Percentiles rank a stretch among this genome's conserved stretches.
phyloP scores from a whole-genome alignment of 2,797 vertebrate genomes.

The Chiloscyllium punctatum region DNA sequence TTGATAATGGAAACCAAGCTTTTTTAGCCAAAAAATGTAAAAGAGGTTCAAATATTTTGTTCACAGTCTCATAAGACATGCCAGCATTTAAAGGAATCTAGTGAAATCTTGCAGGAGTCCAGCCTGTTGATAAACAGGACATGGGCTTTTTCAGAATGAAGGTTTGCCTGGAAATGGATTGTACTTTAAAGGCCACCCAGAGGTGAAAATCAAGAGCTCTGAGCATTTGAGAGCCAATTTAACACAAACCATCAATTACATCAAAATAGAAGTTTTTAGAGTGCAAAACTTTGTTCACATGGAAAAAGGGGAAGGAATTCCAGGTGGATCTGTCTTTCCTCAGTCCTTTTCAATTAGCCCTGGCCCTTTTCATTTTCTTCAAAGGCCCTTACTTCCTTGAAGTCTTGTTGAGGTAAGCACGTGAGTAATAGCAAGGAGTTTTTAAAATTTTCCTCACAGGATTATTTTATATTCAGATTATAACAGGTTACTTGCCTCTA shows the following conservation, averaged over 20 bases:
- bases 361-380: background rate
- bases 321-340: background rate
- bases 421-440: background rate
- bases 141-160: background rate
- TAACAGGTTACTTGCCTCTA: background rate
- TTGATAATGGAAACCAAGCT: background rate
- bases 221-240: background rate
- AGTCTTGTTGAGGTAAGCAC: background rate
- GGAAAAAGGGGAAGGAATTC: background rate
- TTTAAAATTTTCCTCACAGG: background rate
- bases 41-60: slow-evolving; percentile 6
- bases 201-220: background rate
- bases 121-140: background rate
- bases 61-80: background rate
- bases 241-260: background rate
- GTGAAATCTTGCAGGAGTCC: background rate
- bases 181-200: background rate
- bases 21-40: background rate
- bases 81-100: background rate
- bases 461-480: background rate
- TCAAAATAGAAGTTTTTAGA: background rate
- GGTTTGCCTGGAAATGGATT: background rate
- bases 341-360: background rate
- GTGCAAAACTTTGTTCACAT: background rate
- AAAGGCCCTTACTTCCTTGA: background rate